Percentiles rank a stretch among this genome's conserved stretches.
phyloP scores from a whole-genome alignment of 2,888 invertebrate genomes.

The Macaria liturata region DNA sequence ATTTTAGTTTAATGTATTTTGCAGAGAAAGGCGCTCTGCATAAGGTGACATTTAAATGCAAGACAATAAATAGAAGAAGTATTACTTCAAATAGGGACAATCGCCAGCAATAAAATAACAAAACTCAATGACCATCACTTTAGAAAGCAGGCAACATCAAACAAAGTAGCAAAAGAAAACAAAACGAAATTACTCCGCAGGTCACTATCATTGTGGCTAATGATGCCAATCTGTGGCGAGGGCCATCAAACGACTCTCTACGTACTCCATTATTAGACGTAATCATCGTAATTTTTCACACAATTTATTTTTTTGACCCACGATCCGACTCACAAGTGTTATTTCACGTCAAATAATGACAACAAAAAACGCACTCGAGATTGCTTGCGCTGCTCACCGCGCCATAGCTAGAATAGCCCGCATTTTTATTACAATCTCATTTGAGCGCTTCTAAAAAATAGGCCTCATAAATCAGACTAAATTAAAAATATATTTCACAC shows the following conservation, averaged over 20 bases:
- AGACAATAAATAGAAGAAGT: no score
- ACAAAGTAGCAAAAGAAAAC: slow-evolving; percentile 60
- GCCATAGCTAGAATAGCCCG: slow-evolving; percentile 35
- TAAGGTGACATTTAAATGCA: no score
- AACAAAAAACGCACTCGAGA: slow-evolving; percentile 68
- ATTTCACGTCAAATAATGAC: slow-evolving; percentile 78
- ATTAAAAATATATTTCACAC: slow-evolving; percentile 39
- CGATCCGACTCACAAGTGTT: slow-evolving; percentile 63
- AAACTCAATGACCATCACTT: slow-evolving; percentile 16
- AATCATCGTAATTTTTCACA: slow-evolving; percentile 83
- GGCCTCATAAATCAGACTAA: slow-evolving; percentile 38
- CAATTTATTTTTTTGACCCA: slow-evolving; percentile 76
- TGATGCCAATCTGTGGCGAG: slow-evolving; percentile 75
- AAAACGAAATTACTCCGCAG: slow-evolving; percentile 62
- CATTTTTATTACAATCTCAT: slow-evolving; percentile 44
- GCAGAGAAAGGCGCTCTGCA: neutral
- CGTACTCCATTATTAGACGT: slow-evolving; percentile 75
- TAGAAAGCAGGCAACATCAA: slow-evolving; percentile 47
- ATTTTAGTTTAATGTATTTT: slow-evolving; percentile 15
- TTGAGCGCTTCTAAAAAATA: slow-evolving; percentile 37
- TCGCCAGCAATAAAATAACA: slow-evolving; percentile 15
- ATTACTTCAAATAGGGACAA: slow-evolving; percentile 6
- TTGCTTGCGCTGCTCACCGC: slow-evolving; percentile 43
- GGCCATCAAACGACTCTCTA: slow-evolving; percentile 69
- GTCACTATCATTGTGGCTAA: slow-evolving; percentile 77